phyloP scores from a whole-genome alignment of 2,113 vertebrate species.

The Melanocharis versteri region DNA sequence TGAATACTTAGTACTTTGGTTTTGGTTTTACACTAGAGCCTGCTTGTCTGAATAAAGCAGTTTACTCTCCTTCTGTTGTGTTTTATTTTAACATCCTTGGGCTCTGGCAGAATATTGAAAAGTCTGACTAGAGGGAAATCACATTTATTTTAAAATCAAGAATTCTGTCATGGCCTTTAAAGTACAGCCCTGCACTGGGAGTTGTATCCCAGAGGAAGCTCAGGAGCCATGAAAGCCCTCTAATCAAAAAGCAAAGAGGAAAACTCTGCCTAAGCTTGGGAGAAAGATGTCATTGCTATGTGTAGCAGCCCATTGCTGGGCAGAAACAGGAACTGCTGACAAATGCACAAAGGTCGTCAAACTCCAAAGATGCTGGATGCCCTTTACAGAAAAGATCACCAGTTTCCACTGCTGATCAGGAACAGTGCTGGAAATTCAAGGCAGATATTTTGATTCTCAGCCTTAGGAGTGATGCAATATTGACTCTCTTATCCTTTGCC shows the following conservation, averaged over 20 bases:
- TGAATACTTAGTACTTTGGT: background rate
- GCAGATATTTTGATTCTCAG: background rate
- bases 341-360: background rate
- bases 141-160: background rate
- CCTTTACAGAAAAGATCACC: background rate
- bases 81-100: background rate
- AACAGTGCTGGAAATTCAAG: background rate
- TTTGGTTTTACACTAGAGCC: background rate
- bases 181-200: background rate
- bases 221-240: background rate
- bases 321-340: background rate
- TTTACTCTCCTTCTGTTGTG: background rate
- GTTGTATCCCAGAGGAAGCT: background rate
- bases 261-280: background rate
- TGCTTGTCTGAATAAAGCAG: background rate
- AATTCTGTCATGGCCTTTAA: background rate
- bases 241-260: background rate
- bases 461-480: background rate
- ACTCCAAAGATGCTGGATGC: background rate
- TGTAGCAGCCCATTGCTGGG: background rate
- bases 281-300: background rate
- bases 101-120: background rate
- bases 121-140: slow-evolving; percentile 13
- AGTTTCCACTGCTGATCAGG: background rate
- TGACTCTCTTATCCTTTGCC: background rate